Conservation (phyloP, 2,113 vertebrate species). For the Xenus cinereus region DNA sequence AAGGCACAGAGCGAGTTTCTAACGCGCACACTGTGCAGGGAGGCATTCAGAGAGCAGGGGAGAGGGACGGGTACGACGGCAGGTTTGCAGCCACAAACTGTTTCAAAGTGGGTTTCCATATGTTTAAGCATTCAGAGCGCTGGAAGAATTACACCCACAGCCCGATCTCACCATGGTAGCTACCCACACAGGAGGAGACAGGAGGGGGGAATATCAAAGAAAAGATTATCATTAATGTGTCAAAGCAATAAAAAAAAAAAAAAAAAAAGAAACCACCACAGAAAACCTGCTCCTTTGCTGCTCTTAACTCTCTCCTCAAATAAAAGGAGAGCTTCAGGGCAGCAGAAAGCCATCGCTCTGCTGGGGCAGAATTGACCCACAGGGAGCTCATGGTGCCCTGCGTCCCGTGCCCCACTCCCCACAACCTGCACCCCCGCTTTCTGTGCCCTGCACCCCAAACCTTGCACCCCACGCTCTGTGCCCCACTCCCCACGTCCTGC, state of each 20-base stretch:
- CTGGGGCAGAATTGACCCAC: background rate
- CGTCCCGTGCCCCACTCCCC: rapidly evolving
- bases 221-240: conserved; percentile 21
- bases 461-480: background rate
- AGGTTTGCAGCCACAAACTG: conserved; percentile 61
- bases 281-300: background rate
- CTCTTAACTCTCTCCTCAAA: background rate
- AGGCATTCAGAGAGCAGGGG: background rate
- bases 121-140: conserved; percentile 27
- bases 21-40: background rate
- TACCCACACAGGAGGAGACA: conserved; percentile 65
- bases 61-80: background rate
- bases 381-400: background rate
- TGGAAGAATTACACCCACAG: conserved; percentile 73
- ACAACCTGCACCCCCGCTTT: background rate
- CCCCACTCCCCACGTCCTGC: background rate
- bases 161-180: conserved; percentile 68
- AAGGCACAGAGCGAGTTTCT: background rate
- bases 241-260: background rate
- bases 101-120: conserved; percentile 61
- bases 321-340: background rate
- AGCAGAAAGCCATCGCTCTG: too few relatives aligned
- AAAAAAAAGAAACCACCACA: background rate
- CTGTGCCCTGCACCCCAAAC: background rate
- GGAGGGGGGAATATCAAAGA: background rate